Base-by-base conservation (phyloP, 2,113 vertebrate species). In the Baryphthengus martii region DNA sequence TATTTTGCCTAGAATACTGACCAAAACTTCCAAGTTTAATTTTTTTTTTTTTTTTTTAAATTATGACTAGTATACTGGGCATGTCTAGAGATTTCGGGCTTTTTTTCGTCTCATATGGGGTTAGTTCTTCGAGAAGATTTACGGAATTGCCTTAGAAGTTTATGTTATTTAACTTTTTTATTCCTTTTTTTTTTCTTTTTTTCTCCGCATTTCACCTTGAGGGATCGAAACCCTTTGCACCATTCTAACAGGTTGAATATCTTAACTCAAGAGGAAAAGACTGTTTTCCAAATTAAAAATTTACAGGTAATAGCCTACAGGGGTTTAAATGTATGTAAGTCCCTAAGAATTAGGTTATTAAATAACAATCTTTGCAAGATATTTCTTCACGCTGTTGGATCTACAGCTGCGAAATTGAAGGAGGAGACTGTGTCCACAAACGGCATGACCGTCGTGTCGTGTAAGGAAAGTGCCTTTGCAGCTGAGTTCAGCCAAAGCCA, bases 1-100 rank as follows among this genome's bases (percentile, higher is more conserved):
- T 98, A 97, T 97, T 98, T 98, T 97, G 97, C 93, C 95, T 96
- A 96, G 97, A 97, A 93, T 91, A 90, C 87, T 90, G 95, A 97
- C 95, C 93, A 97, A 97, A 98, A 97, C 83, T 96, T 97, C 70
- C 92, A 90, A 92, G 50, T 31, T 31, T 21, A 5, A 59, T 82
- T 44, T 68, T 18, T 33, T 31, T 31, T 31, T 21, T 4, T 62
- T 82, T 44, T 68, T 18, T 33, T 31, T 31, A 17, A 31, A 29
- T 31, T 31, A 33, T 29, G 10, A 39, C 49, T 56, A 67, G 52
- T 63, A 55, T 7, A 19, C 31, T 39, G 73, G 45, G 16, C 29
- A 50, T 39, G 33, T 26, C 29, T 90, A 18, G 65, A 63, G 37
- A 59, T 71, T 80, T 66, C 10, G 10, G 49, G 7, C 2, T 11